Conservation (phyloP, 2,797 vertebrate genomes). For the Sphenodon punctatus region DNA sequence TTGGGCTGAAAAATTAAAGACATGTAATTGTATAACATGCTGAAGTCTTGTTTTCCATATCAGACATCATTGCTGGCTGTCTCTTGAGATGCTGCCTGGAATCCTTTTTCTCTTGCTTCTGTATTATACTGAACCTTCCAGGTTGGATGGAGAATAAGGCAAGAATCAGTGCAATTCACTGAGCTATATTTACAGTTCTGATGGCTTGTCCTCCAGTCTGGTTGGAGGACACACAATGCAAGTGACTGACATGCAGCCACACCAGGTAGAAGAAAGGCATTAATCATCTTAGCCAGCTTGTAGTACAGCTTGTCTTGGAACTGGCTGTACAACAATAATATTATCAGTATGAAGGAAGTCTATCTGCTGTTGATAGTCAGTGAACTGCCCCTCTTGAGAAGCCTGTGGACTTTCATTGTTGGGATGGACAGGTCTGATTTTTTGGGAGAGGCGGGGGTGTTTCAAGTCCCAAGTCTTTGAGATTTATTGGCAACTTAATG, state of each 20-base stretch:
- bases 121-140: background rate
- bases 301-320: conserved; percentile 19
- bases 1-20: conserved; percentile 3
- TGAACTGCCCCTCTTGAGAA: background rate
- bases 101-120: background rate
- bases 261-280: conserved; percentile 36
- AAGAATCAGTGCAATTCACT: background rate
- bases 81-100: conserved; percentile 6
- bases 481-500: background rate
- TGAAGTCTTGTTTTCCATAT: background rate
- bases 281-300: background rate
- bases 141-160: background rate
- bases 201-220: conserved; percentile 5
- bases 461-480: background rate
- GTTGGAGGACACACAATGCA: conserved; percentile 23
- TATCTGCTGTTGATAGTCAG: background rate
- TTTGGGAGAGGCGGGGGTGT: background rate
- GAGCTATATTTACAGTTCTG: conserved; percentile 28
- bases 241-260: conserved; percentile 35
- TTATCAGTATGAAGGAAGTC: background rate
- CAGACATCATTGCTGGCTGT: background rate
- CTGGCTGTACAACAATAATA: conserved; percentile 2
- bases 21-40: background rate
- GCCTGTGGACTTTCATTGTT: accelerated
- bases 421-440: background rate